A percentile compares a stretch with the other conserved stretches of the same genome.
Evolutionary conservation across 2,888 invertebrate species (phyloP).

Genomic region (Galerucella pusilla): DNA sequence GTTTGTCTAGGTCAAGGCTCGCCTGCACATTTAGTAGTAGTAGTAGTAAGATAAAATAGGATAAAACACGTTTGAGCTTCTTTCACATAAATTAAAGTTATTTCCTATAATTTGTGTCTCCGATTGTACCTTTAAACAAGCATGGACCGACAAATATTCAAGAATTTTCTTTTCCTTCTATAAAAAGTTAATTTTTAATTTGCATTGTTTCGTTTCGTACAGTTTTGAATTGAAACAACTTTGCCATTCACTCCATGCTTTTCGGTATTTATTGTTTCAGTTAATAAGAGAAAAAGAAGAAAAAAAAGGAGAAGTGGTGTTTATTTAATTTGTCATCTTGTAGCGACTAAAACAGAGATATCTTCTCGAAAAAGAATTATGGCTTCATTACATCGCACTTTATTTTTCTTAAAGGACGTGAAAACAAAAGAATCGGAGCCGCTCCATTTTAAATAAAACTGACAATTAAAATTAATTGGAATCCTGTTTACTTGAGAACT

Average conservation of each 20-base stretch:
- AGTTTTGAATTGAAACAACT: background rate
- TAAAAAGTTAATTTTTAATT: no score
- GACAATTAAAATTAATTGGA: conserved; percentile 55
- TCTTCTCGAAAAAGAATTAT: conserved; percentile 49
- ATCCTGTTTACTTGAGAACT: conserved; percentile 50
- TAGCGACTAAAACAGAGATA: conserved; percentile 30
- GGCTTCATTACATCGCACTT: conserved; percentile 48
- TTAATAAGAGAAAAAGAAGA: conserved; percentile 15
- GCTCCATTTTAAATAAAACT: conserved; percentile 46
- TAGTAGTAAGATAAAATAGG: no score
- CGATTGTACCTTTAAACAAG: no score
- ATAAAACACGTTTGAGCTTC: no score
- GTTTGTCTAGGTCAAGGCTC: no score
- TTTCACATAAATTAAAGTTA: no score
- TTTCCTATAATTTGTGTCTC: no score
- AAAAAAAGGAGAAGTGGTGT: conserved; percentile 40
- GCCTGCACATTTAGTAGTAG: no score
- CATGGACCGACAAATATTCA: no score
- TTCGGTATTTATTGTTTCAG: conserved; percentile 21
- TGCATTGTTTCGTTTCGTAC: no score
- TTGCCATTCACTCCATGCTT: background rate
- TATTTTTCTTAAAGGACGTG: conserved; percentile 38
- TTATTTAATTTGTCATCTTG: conserved; percentile 47
- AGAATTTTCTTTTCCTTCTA: no score
- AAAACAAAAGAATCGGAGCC: conserved; percentile 31